These are phyloP conservation scores for Pteruthius melanotis DNA, from an alignment of 2,113 vertebrate species.

Conservation along the genomic window DNA sequence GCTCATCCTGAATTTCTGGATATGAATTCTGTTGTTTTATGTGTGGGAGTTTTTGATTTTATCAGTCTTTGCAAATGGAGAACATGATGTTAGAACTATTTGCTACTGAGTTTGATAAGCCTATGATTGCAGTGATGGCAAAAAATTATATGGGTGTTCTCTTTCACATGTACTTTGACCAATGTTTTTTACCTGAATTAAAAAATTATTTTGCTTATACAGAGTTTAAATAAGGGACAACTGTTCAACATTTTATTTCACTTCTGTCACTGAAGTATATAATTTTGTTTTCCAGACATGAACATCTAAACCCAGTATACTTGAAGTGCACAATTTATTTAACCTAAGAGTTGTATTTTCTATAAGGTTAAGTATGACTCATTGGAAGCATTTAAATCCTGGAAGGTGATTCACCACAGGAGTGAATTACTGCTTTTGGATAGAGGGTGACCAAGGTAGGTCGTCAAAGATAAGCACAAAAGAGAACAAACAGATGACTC, in stretches of 20 bases:
- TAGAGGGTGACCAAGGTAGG: neutral
- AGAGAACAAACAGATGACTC: constrained; percentile 51
- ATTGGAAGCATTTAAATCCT: constrained; percentile 46
- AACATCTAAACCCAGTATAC: neutral
- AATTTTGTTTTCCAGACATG: constrained; percentile 2
- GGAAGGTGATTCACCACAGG: constrained; percentile 28
- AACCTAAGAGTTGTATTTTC: neutral
- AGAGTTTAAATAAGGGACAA: neutral
- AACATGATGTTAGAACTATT: neutral
- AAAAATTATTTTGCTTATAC: neutral
- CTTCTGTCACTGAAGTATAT: neutral
- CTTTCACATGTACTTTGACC: neutral
- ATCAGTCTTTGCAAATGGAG: neutral
- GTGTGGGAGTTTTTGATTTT: neutral
- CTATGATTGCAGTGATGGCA: neutral
- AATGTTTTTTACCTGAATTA: neutral
- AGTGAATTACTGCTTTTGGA: constrained; percentile 25
- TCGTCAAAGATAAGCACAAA: neutral
- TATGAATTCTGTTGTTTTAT: neutral
- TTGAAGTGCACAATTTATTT: constrained; percentile 10
- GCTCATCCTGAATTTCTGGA: neutral
- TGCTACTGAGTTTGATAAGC: neutral
- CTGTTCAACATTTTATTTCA: neutral
- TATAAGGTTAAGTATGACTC: constrained; percentile 55
- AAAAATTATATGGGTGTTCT: neutral